Evolutionary conservation across 1,140 invertebrate genomes (phyloP).

Genomic region (Bombus balteatus): DNA sequence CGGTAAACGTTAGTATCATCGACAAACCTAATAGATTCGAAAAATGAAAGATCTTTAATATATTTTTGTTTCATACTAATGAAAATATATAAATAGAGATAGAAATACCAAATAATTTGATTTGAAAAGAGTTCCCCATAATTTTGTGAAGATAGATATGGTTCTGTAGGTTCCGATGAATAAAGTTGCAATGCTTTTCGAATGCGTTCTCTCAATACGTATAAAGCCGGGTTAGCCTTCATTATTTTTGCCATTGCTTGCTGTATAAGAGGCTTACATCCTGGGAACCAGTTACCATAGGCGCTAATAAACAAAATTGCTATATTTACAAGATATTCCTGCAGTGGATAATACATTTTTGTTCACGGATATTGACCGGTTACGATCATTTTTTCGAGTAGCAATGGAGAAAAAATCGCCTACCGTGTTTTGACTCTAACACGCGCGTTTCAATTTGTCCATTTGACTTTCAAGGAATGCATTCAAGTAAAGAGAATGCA

Average conservation of each 20-base stretch:
- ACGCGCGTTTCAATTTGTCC: neutral
- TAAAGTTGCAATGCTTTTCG: constrained; percentile 99
- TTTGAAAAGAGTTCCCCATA: constrained; percentile 99
- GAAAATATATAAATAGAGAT: neutral
- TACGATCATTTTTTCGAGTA: neutral
- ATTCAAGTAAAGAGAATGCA: neutral
- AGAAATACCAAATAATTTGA: constrained; percentile 96
- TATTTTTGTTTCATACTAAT: too few relatives aligned
- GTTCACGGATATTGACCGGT: neutral
- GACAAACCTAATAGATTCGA: constrained; percentile 87
- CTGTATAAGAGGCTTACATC: constrained; percentile 98
- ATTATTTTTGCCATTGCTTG: constrained; percentile 99
- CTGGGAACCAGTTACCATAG: constrained; percentile 99
- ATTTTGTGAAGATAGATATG: constrained; percentile 99
- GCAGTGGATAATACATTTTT: neutral
- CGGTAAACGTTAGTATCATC: constrained; percentile 99
- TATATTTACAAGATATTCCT: neutral
- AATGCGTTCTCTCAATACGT: constrained; percentile 98
- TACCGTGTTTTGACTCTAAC: neutral
- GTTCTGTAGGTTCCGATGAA: constrained; percentile 99
- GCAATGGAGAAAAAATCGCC: neutral
- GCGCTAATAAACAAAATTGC: constrained; percentile 84
- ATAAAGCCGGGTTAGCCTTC: constrained; percentile 99
- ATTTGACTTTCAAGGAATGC: neutral
- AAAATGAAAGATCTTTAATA: neutral